These are phyloP conservation scores for Trinectes maculatus DNA, from an alignment of 2,113 vertebrate genomes.

Conservation along the genomic window DNA sequence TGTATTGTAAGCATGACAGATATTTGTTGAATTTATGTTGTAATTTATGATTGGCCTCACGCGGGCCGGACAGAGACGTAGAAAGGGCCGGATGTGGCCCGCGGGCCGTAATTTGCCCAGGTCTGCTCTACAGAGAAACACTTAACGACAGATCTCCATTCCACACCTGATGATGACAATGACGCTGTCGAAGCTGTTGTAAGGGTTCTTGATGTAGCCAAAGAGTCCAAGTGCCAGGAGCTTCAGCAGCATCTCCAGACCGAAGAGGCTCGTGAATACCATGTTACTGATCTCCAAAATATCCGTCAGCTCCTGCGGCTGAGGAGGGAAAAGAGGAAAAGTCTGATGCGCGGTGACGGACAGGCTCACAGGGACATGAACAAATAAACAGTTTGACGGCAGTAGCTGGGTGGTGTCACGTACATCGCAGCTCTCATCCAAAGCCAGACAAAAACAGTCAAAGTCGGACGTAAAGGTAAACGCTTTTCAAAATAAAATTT, in stretches of 20 bases:
- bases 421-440: too few relatives aligned
- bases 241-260: conserved; percentile 96
- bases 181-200: conserved; percentile 96
- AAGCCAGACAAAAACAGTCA: too few relatives aligned
- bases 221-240: conserved; percentile 91
- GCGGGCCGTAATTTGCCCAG: too few relatives aligned
- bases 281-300: conserved; percentile 98
- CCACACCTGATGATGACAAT: conserved; percentile 97
- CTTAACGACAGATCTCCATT: conserved; percentile 6
- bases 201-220: conserved; percentile 95
- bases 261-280: conserved; percentile 97
- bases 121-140: too few relatives aligned
- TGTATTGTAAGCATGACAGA: too few relatives aligned
- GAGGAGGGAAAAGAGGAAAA: conserved; percentile 23
- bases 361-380: conserved; percentile 42
- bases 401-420: too few relatives aligned
- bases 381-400: conserved; percentile 37
- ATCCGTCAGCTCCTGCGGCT: conserved; percentile 95
- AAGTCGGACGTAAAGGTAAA: too few relatives aligned
- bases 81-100: too few relatives aligned
- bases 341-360: conserved; percentile 45
- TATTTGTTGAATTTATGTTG: too few relatives aligned
- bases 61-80: too few relatives aligned
- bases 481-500: too few relatives aligned
- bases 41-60: too few relatives aligned